These are phyloP conservation scores for Podarcis lilfordi DNA, from an alignment of 2,797 vertebrate species.

Conservation along the genomic window DNA sequence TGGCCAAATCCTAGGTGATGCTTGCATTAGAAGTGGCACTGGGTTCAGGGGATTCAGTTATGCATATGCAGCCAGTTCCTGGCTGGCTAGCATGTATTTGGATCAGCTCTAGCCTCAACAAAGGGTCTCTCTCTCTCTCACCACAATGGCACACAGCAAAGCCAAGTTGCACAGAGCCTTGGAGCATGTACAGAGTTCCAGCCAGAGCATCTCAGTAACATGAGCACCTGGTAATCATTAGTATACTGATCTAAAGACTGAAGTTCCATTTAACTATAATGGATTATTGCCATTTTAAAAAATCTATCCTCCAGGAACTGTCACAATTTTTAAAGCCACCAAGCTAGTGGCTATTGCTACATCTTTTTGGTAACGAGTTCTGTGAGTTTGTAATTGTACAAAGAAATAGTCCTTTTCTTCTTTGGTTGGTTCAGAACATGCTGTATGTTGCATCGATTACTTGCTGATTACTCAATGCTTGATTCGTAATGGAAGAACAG, in stretches of 20 bases:
- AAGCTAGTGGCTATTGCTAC: not conserved
- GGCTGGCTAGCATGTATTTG: too few species aligned
- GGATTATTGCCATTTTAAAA: not conserved
- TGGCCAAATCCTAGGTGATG: too few species aligned
- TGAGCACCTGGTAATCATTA: not conserved
- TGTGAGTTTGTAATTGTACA: not conserved
- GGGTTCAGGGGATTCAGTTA: too few species aligned
- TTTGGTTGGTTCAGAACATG: not conserved
- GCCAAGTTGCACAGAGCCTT: too few species aligned
- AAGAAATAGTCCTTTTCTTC: not conserved
- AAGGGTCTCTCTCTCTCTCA: too few species aligned
- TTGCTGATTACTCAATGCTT: slow-evolving; percentile 1
- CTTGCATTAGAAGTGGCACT: too few species aligned
- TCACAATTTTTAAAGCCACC: not conserved
- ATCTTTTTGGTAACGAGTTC: not conserved
- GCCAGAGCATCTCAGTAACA: too few species aligned
- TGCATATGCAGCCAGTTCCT: too few species aligned
- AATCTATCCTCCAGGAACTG: not conserved
- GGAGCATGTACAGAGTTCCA: too few species aligned
- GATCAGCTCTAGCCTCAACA: too few species aligned
- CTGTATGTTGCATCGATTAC: not conserved
- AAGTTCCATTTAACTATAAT: not conserved
- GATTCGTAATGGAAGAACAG: not conserved
- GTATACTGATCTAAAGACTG: not conserved
- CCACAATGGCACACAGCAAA: too few species aligned